phyloP scores from a whole-genome alignment of 2,888 invertebrate genomes.

The Kuschelorhynchus macadamiae region DNA sequence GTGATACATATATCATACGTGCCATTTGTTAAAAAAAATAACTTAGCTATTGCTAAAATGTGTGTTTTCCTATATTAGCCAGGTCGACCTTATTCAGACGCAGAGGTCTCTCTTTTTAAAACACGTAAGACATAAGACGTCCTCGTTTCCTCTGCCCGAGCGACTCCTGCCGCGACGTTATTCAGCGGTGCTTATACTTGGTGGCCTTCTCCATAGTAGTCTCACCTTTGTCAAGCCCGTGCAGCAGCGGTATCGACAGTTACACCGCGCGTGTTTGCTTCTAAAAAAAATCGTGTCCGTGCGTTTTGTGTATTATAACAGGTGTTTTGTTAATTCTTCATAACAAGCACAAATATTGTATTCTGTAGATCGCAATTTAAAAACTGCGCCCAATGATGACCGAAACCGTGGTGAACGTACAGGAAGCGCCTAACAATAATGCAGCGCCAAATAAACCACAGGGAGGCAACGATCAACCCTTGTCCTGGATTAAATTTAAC shows the following conservation, averaged over 20 bases:
- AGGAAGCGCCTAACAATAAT: constrained; percentile 73
- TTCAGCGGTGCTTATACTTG: constrained; percentile 37
- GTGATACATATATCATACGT: too few species aligned
- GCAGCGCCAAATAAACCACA: constrained; percentile 60
- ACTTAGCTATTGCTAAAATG: too few species aligned
- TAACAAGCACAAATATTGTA: constrained; percentile 10
- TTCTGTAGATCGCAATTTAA: not conserved
- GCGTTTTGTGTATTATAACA: constrained; percentile 24
- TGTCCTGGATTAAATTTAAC: constrained; percentile 84
- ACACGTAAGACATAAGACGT: constrained; percentile 23
- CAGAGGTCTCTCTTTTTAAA: constrained; percentile 8
- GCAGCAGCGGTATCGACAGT: constrained; percentile 25
- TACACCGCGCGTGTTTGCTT: constrained; percentile 18
- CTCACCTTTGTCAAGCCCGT: constrained; percentile 42
- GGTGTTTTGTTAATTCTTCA: constrained; percentile 28
- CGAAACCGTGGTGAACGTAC: constrained; percentile 86
- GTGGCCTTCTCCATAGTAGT: constrained; percentile 42
- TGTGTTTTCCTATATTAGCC: too few species aligned
- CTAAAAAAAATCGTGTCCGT: constrained; percentile 29
- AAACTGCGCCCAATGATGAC: constrained; percentile 76
- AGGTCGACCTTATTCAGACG: not conserved
- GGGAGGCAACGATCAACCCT: constrained; percentile 69
- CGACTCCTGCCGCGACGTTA: constrained; percentile 22
- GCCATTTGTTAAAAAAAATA: too few species aligned
- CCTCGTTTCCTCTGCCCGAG: constrained; percentile 26